phyloP scores from a whole-genome alignment of 1,140 invertebrate genomes.

The Drosophila simulans region DNA sequence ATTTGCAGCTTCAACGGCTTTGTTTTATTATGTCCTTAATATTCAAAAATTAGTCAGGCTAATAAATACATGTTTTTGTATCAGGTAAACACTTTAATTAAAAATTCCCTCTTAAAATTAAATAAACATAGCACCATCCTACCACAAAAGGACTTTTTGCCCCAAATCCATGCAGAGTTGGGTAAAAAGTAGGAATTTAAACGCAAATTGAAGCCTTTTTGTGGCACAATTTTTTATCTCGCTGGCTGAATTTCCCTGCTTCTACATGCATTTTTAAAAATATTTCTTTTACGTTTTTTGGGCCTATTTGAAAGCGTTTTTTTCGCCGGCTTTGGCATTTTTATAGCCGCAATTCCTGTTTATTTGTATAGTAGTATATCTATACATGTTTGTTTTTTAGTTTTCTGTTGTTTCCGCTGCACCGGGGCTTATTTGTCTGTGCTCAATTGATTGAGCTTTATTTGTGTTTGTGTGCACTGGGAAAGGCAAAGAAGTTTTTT shows the following conservation, averaged over 20 bases:
- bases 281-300: constrained; percentile 14
- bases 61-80: neutral
- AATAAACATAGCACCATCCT: neutral
- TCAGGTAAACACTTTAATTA: neutral
- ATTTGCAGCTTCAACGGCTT: neutral
- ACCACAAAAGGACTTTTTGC: neutral
- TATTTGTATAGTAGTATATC: constrained; percentile 26
- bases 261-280: neutral
- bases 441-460: constrained; percentile 75
- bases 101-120: neutral
- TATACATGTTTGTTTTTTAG: constrained; percentile 27
- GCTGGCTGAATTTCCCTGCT: constrained; percentile 4
- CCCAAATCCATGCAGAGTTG: neutral
- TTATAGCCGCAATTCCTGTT: constrained; percentile 43
- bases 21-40: neutral
- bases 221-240: constrained; percentile 6
- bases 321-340: constrained; percentile 29
- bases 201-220: constrained; percentile 3
- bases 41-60: neutral
- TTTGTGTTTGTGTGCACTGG: constrained; percentile 50
- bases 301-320: constrained; percentile 43
- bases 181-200: constrained; percentile 5
- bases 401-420: constrained; percentile 34
- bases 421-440: constrained; percentile 69
- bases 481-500: constrained; percentile 51